Base-by-base conservation (phyloP, 2,797 vertebrate genomes). In the Hypotaenidia okinawae region DNA sequence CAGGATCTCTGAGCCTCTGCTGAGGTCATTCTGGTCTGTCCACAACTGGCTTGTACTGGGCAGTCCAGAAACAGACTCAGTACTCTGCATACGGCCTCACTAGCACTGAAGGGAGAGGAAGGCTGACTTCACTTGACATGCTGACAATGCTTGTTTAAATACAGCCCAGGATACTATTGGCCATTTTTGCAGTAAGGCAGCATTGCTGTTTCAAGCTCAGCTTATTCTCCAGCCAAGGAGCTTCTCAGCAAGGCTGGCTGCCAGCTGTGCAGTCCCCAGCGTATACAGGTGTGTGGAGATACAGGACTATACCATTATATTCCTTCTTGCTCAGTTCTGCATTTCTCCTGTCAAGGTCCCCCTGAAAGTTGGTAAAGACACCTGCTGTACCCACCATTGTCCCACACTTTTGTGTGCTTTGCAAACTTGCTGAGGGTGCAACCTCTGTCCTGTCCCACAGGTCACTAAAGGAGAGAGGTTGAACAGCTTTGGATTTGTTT, bases 241-340 rank as follows among this genome's bases (percentile, higher is more conserved):
- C 9, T 64, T 55, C 32, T 89, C 55, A 68, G 30, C 12, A 80
- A 63, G 84, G 33, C 24, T 68, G 8, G 19, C 16, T 72, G 16
- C 33, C 55, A 63, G 6, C 33, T 67, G 23, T 2, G 2, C 22
- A 30, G 43, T 43, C 16, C 32, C 21, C 32, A 51, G 47, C 3
- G 2, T 0, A 0, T 45, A 30, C 23, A 1, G 1, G 11, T 41
- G 33, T 9, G 18, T 8, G 43, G 32, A 32, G 35, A 27, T 43
- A 22, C 35, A 67, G 54, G 58, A 72, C 14, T 6, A 10, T 69
- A 35, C 33, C 22, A 16, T 77, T 13, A 35, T 11, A 23, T 55
- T 68, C 25, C 25, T 84, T 10, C 33, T 74, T 59, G 13, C 15
- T 23, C 27, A 35, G 16, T 61, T 68, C 43, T 87, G 9, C 39